Evolutionary conservation across 1,140 invertebrate genomes (phyloP).

Genomic region (Drosophila varians): DNA sequence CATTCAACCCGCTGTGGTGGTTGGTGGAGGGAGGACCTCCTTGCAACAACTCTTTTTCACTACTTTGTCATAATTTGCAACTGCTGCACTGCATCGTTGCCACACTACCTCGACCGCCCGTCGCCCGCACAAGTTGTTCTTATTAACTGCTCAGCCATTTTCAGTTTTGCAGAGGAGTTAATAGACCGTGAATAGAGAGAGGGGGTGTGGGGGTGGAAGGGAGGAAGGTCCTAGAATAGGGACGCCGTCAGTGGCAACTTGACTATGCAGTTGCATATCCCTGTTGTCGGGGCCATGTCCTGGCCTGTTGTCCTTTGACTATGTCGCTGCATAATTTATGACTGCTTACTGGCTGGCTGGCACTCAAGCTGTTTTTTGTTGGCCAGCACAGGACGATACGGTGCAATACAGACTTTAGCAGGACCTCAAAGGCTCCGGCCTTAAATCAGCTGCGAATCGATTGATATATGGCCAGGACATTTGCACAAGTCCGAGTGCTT

Average conservation of each 20-base stretch:
- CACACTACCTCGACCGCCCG: neutral
- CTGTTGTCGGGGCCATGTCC: conserved; percentile 35
- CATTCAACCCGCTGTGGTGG: conserved; percentile 15
- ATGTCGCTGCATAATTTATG: conserved; percentile 80
- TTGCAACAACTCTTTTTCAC: conserved; percentile 37
- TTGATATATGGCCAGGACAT: conserved; percentile 44
- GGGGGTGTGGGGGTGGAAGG: neutral
- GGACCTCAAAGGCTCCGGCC: conserved; percentile 17
- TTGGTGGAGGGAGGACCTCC: neutral
- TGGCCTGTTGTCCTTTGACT: conserved; percentile 71
- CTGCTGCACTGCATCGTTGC: conserved; percentile 57
- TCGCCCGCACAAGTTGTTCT: conserved; percentile 49
- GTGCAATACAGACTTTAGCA: too few relatives aligned
- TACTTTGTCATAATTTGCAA: conserved; percentile 78
- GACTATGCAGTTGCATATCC: conserved; percentile 56
- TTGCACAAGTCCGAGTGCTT: conserved; percentile 46
- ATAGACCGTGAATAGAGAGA: conserved; percentile 21
- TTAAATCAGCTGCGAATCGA: conserved; percentile 60
- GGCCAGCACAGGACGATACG: conserved; percentile 22
- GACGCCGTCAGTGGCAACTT: conserved; percentile 31
- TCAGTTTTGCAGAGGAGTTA: conserved; percentile 41
- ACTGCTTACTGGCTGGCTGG: conserved; percentile 67
- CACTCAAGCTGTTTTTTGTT: conserved; percentile 48
- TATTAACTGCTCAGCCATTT: conserved; percentile 75
- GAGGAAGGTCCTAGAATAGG: neutral